Evolutionary conservation across 2,113 vertebrate species (phyloP).

Genomic region (Indri indri): DNA sequence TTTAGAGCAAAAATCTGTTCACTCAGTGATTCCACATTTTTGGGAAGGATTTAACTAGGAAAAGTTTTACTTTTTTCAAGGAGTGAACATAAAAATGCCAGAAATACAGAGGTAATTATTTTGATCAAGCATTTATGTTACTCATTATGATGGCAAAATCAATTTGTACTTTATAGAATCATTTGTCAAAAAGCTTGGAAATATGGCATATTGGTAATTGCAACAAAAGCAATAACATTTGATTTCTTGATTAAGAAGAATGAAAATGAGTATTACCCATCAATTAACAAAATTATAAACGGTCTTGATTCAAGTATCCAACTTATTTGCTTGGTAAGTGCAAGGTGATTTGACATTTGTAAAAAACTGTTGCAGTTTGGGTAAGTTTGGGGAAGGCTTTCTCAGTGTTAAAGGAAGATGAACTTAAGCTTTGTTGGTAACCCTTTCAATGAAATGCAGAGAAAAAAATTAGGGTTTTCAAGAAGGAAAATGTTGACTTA

Average conservation of each 20-base stretch:
- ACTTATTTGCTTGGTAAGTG: background rate
- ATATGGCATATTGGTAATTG: slow-evolving; percentile 44
- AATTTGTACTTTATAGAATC: slow-evolving; percentile 37
- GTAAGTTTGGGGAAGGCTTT: background rate
- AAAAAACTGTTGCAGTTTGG: background rate
- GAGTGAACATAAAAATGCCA: slow-evolving; percentile 38
- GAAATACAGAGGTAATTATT: slow-evolving; percentile 53
- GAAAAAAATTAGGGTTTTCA: background rate
- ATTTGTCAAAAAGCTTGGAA: slow-evolving; percentile 66
- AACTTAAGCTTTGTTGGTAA: background rate
- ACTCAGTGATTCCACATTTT: slow-evolving; percentile 47
- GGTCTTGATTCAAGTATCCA: background rate
- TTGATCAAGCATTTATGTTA: slow-evolving; percentile 53
- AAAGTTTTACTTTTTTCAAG: slow-evolving; percentile 16
- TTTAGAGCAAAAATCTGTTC: slow-evolving; percentile 53
- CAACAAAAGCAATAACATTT: slow-evolving; percentile 36
- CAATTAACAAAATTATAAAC: slow-evolving; percentile 21
- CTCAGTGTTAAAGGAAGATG: background rate
- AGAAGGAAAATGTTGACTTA: background rate
- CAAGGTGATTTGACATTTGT: background rate
- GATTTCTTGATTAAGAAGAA: slow-evolving; percentile 61
- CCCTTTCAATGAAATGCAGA: background rate
- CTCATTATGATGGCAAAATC: slow-evolving; percentile 50
- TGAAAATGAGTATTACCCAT: slow-evolving; percentile 33
- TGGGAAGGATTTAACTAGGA: background rate